A percentile compares a stretch with the other conserved stretches of the same genome.
These are phyloP conservation scores for Sinocyclocheilus anshuiensis DNA, from an alignment of 2,113 vertebrate species.

Conservation along the genomic window DNA sequence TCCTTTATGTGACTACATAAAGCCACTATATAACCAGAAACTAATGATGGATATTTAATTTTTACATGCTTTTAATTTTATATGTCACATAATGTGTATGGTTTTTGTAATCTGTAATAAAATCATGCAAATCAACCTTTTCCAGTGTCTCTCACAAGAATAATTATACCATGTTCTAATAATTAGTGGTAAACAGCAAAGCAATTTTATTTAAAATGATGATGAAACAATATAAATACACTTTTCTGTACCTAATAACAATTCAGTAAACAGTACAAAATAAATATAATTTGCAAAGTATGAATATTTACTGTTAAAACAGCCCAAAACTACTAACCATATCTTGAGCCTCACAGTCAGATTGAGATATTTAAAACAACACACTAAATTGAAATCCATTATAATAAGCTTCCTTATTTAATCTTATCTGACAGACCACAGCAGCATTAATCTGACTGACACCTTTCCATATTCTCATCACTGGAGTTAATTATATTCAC, in stretches of 20 bases:
- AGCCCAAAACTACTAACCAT: background rate
- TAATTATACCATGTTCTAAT: background rate
- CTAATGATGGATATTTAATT: slow-evolving; percentile 64
- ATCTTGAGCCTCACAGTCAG: background rate
- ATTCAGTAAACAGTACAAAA: background rate
- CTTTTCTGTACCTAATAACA: background rate
- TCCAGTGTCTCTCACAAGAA: background rate
- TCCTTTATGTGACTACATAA: slow-evolving; percentile 46
- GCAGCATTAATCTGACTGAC: slow-evolving; percentile 28
- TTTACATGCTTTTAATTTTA: slow-evolving; percentile 57
- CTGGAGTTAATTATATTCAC: slow-evolving; percentile 26
- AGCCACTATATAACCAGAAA: slow-evolving; percentile 50
- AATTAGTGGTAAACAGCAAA: background rate
- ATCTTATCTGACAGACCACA: background rate
- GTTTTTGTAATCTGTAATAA: slow-evolving; percentile 73
- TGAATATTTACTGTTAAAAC: background rate
- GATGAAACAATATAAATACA: background rate
- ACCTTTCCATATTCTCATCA: slow-evolving; percentile 13
- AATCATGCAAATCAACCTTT: slow-evolving; percentile 51
- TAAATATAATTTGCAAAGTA: background rate
- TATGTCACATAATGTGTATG: slow-evolving; percentile 43
- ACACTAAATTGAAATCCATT: background rate
- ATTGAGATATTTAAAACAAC: background rate
- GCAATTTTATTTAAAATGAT: background rate
- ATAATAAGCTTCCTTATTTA: slow-evolving; percentile 29